Conservation (phyloP, 2,113 vertebrate genomes). For the Atrichornis clamosus region DNA sequence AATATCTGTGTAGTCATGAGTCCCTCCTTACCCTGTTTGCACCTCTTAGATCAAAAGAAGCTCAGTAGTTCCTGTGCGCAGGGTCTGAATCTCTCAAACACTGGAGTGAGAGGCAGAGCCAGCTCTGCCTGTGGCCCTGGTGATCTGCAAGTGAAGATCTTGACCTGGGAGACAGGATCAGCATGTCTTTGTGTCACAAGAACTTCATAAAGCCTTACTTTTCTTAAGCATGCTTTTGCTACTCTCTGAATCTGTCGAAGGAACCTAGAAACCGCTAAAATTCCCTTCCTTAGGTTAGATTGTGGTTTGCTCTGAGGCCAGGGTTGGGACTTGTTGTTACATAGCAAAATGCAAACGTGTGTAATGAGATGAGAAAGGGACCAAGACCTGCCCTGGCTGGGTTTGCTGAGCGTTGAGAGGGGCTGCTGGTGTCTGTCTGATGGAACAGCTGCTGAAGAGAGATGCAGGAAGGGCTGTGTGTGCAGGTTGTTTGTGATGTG, state of each 20-base stretch:
- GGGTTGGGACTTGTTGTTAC: background rate
- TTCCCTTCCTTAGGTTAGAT: background rate
- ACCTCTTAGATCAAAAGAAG: background rate
- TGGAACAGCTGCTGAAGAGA: fast-evolving
- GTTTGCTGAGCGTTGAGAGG: background rate
- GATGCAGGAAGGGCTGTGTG: background rate
- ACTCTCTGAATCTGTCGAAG: background rate
- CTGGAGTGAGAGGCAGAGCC: background rate
- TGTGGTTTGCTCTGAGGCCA: background rate
- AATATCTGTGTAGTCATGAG: background rate
- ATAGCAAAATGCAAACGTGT: background rate
- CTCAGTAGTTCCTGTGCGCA: background rate
- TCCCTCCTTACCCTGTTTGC: background rate
- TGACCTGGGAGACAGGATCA: background rate
- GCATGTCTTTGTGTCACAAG: background rate
- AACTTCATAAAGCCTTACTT: background rate
- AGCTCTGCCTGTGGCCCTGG: background rate
- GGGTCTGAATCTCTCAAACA: background rate
- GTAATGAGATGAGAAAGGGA: background rate
- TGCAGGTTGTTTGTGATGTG: fast-evolving
- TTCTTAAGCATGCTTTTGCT: background rate
- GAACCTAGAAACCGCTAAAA: background rate
- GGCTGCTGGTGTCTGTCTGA: background rate
- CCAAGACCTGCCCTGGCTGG: background rate
- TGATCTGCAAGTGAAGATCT: background rate